Conservation (phyloP, 2,113 vertebrate species). For the Corythaeola cristata region DNA sequence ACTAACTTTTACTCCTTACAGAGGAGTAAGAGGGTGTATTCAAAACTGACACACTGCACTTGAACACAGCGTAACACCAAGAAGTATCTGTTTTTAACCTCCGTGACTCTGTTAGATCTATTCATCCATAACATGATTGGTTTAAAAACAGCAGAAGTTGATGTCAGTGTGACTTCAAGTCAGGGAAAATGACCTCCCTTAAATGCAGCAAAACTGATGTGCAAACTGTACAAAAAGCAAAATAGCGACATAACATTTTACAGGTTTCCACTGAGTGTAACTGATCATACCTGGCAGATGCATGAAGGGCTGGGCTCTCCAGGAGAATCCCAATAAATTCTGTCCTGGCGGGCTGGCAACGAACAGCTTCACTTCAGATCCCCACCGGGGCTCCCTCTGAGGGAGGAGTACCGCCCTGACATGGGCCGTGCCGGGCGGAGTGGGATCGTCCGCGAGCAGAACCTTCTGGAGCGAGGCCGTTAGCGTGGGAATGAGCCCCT, state of each 20-base stretch:
- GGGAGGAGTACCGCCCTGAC: accelerated
- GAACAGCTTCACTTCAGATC: accelerated
- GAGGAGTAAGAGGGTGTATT: neutral
- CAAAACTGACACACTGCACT: neutral
- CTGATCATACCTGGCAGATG: accelerated
- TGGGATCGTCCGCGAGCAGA: accelerated
- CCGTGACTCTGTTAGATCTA: accelerated
- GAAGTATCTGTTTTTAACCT: neutral
- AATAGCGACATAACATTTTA: accelerated
- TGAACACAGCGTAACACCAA: neutral
- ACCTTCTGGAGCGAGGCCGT: neutral
- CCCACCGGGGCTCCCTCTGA: accelerated
- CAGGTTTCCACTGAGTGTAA: accelerated
- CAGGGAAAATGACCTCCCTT: accelerated
- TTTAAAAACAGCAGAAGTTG: neutral
- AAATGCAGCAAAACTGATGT: accelerated
- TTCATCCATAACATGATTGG: neutral
- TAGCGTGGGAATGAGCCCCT: accelerated
- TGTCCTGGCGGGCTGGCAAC: accelerated
- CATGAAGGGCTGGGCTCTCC: accelerated
- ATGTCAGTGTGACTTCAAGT: neutral
- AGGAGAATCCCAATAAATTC: accelerated
- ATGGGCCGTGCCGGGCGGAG: no score
- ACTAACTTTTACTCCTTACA: slow-evolving; percentile 24
- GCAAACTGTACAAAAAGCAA: neutral